phyloP scores from a whole-genome alignment of 35 echinoderm and acorn worm species.

The Hemicentrotus pulcherrimus region DNA sequence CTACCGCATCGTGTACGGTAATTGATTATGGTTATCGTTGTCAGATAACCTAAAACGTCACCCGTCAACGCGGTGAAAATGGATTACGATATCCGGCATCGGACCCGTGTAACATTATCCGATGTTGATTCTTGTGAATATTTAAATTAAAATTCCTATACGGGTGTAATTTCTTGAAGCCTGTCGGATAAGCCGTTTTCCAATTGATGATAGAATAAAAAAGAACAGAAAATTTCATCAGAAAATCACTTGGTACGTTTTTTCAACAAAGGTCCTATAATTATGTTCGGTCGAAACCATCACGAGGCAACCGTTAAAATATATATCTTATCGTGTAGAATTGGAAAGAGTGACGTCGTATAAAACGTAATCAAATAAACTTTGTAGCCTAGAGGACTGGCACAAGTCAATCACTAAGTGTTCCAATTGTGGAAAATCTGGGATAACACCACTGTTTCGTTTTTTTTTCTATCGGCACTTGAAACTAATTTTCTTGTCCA shows the following conservation, averaged over 20 bases:
- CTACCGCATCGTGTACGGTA: not conserved
- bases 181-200: not conserved
- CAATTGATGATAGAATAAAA: not conserved
- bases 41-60: not conserved
- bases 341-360: too few species aligned
- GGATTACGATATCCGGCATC: not conserved
- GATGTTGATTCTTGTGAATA: constrained; percentile 26
- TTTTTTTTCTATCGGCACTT: too few species aligned
- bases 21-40: constrained; percentile 32
- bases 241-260: not conserved
- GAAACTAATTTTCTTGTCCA: too few species aligned
- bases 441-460: too few species aligned
- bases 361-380: too few species aligned
- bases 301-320: too few species aligned
- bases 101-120: not conserved
- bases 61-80: not conserved
- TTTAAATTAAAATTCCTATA: constrained; percentile 25
- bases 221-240: not conserved
- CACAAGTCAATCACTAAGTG: too few species aligned
- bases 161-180: not conserved
- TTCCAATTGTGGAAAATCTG: too few species aligned
- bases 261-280: too few species aligned
- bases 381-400: too few species aligned
- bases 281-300: too few species aligned
- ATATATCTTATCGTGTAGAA: too few species aligned